Base-by-base conservation (phyloP, 2,888 invertebrate species). In the Diarsia rubi region DNA sequence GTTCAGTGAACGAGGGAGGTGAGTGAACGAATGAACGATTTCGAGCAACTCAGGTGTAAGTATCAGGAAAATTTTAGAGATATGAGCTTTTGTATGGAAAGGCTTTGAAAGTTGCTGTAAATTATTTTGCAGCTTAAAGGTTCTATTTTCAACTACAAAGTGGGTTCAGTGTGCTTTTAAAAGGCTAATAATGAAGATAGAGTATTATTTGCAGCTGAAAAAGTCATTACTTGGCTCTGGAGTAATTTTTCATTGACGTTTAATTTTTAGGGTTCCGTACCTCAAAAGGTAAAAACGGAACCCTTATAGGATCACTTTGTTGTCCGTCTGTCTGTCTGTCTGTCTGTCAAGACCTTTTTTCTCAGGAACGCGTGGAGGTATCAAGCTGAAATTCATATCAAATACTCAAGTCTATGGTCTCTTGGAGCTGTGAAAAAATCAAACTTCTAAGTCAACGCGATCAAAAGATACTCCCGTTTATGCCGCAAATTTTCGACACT, bases 1-100 rank as follows among this genome's bases (percentile, higher is more conserved):
- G 83, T 83, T 87, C 88, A 88, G 59, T 88, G 85, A 87, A 86
- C 88, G 86, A 82, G 80, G 44, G 85, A 86, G 86, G 86, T 83
- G 77, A 82, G 82, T 81, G 86, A 77, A 79, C 86, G 85, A 87
- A 79, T 83, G 88, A 86, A 85, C 73, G 80, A 75, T 75, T 86
- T 75, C 63, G 59, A 84, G 79, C 69, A 72, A 88, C 69, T 83
- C 85, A 85, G 79, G 86, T 86, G 83, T 75, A 78, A 86, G 78
- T 78, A 81, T 83, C 76, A 69, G 78, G 88, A 75, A 81, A 81
- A 84, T 85, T 83, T 80, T 73, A 73, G 79, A 78, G 79, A 86
- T 80, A 81, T 64, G 71, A 24, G 59, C 71, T 60, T 72, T 76
- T 74, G 62, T 82, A 65, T 67, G 31, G n/a, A 49, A 63, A 27